Evolutionary conservation across 2,113 vertebrate genomes (phyloP).

Genomic region (Chionodraco myersi): DNA sequence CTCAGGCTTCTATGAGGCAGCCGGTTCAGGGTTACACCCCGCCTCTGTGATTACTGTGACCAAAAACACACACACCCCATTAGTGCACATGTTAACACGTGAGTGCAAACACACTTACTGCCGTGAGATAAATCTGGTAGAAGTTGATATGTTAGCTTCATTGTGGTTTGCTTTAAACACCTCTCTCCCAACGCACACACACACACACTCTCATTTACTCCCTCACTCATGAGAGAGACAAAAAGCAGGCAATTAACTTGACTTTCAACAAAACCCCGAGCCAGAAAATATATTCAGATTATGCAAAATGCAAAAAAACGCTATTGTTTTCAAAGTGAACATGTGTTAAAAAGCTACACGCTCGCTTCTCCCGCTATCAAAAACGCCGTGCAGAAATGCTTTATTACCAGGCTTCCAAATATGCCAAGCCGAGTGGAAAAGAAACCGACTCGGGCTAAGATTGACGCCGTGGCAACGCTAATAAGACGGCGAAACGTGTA

Average conservation of each 20-base stretch:
- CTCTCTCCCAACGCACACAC: conserved; percentile 22
- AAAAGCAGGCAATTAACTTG: conserved; percentile 87
- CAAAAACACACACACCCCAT: conserved; percentile 14
- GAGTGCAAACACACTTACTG: conserved; percentile 22
- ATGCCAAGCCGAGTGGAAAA: conserved; percentile 84
- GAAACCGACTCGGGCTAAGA: conserved; percentile 72
- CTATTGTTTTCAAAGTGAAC: conserved; percentile 89
- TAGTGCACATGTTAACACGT: conserved; percentile 17
- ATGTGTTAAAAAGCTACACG: conserved; percentile 81
- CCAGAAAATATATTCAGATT: conserved; percentile 89
- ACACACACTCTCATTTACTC: conserved; percentile 9
- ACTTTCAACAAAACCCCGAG: conserved; percentile 86
- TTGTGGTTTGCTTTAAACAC: conserved; percentile 38
- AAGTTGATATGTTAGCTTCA: conserved; percentile 54
- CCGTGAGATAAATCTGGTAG: conserved; percentile 46
- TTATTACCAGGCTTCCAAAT: conserved; percentile 80
- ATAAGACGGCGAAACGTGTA: conserved; percentile 82
- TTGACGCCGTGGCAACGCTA: conserved; percentile 71
- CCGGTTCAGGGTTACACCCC: conserved; percentile 38
- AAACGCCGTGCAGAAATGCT: conserved; percentile 73
- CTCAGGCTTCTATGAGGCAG: conserved; percentile 41
- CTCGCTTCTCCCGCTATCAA: conserved; percentile 79
- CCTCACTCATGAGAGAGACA: conserved; percentile 69
- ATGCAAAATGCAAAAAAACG: conserved; percentile 84
- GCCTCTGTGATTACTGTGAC: conserved; percentile 44